phyloP scores from a whole-genome alignment of 1,140 invertebrate genomes.

The Proctacanthus coquilletti region DNA sequence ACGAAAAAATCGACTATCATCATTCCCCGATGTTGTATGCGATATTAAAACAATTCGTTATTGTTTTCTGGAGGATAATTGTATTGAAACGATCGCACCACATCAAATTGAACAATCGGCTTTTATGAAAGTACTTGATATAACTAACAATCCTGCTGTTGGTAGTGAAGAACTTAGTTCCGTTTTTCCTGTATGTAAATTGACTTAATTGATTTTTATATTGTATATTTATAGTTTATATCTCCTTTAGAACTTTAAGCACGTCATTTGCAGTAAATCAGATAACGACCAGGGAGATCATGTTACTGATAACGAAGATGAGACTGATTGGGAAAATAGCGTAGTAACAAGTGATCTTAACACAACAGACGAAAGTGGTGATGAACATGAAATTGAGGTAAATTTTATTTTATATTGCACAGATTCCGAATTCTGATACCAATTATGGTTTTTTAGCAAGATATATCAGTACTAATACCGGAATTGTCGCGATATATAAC shows the following conservation, averaged over 20 bases:
- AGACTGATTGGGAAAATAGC: slow-evolving; percentile 42
- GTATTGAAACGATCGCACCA: slow-evolving; percentile 20
- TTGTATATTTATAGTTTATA: not conserved
- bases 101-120: slow-evolving; percentile 23
- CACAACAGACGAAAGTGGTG: slow-evolving; percentile 36
- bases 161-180: slow-evolving; percentile 1
- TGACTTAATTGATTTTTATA: not conserved
- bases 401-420: slow-evolving; percentile 2
- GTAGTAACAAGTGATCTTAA: slow-evolving; percentile 40
- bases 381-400: slow-evolving; percentile 35
- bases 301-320: slow-evolving; percentile 19
- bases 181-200: slow-evolving; percentile 10
- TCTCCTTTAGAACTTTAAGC: not conserved
- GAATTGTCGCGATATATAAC: slow-evolving; percentile 33
- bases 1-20: slow-evolving; percentile 33
- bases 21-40: slow-evolving; percentile 33
- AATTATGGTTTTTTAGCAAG: slow-evolving; percentile 23
- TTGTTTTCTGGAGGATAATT: slow-evolving; percentile 38
- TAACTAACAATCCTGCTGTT: slow-evolving; percentile 35
- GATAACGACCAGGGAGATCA: slow-evolving; percentile 2
- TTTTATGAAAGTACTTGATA: slow-evolving; percentile 33
- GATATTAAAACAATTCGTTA: slow-evolving; percentile 35
- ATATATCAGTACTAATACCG: slow-evolving; percentile 34
- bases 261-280: slow-evolving; percentile 1
- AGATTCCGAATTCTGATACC: not conserved